A percentile compares a stretch with the other conserved stretches of the same genome.
Conservation (phyloP, 2,797 vertebrate genomes). For the Phoeniculus purpureus region DNA sequence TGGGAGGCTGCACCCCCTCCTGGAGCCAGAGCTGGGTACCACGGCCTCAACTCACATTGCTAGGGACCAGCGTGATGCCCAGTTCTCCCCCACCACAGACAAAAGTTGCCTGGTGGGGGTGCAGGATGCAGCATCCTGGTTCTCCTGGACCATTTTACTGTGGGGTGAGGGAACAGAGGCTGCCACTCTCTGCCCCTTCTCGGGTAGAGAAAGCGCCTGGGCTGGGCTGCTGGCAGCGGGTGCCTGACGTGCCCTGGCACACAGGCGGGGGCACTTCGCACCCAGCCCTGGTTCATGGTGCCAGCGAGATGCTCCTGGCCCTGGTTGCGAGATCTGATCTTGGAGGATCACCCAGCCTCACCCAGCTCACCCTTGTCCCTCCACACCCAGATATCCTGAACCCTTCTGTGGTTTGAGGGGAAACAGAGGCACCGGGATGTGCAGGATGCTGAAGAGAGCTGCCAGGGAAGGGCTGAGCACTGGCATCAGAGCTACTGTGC, state of each 20-base stretch:
- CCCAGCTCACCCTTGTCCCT: neutral
- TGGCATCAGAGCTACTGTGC: neutral
- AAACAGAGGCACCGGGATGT: neutral
- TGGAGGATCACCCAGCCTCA: neutral
- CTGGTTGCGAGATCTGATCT: neutral
- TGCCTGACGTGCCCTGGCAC: neutral
- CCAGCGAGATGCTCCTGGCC: neutral
- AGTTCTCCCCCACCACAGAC: rapidly evolving
- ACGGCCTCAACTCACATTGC: rapidly evolving
- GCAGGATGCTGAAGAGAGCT: neutral
- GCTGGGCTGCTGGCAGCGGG: neutral
- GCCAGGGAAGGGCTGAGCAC: neutral
- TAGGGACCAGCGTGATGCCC: neutral
- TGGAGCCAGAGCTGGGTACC: neutral
- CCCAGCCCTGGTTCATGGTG: neutral
- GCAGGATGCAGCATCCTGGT: rapidly evolving
- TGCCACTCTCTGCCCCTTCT: neutral
- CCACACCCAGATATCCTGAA: neutral
- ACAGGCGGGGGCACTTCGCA: rapidly evolving
- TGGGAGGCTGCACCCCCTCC: rapidly evolving
- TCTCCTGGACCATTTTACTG: rapidly evolving
- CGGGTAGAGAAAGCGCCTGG: neutral
- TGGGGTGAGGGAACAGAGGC: neutral
- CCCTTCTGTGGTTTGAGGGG: neutral
- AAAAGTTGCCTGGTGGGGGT: neutral